Base-by-base conservation (phyloP, 2,113 vertebrate species). In the Syrmaticus mikado region DNA sequence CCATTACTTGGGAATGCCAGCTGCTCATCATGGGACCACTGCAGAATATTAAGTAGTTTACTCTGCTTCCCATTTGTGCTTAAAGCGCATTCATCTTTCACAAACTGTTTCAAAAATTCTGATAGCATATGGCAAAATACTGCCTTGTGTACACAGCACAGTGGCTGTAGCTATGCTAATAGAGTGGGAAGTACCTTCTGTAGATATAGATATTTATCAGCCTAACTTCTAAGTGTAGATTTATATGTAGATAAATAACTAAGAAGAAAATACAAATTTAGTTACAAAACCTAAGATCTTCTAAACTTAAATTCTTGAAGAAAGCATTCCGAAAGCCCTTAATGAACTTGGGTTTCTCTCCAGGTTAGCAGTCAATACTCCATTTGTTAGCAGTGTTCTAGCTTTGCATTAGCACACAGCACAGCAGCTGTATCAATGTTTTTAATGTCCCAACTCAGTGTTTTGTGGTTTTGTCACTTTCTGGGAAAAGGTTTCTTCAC, bases 31-130 rank as follows among this genome's bases (percentile, higher is more conserved):
- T 70, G 2, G 3, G 88, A 93, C 90, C 87, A 82, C 73, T 77
- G 91, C 79, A 85, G 96, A 92, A 95, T 95, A 96, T 94, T 95
- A 97, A 97, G 80, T 83, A 89, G 90, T 77, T 86, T 95, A 82
- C 90, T 91, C 71, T 91, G 91, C 94, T 93, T 92, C 52, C 52
- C 95, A 93, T 96, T 86, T 95, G 82, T 94, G 94, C 94, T 95
- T 84, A 89, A 94, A 95, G 58, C 83, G 70, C 87, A 74, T 73
- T 93, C 85, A 87, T 93, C 66, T 61, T 95, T 94, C 92, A 96
- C 88, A 93, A 92, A 89, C 75, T 84, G 90, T 90, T 85, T 50
- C 76, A 71, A 70, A 91, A 85, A 91, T 89, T 89, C 64, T 82
- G 84, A 82, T 81, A 94, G 81, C 81, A 61, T 92, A 89, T 43